Conservation (phyloP, 2,113 vertebrate genomes). For the Nibea coibor region DNA sequence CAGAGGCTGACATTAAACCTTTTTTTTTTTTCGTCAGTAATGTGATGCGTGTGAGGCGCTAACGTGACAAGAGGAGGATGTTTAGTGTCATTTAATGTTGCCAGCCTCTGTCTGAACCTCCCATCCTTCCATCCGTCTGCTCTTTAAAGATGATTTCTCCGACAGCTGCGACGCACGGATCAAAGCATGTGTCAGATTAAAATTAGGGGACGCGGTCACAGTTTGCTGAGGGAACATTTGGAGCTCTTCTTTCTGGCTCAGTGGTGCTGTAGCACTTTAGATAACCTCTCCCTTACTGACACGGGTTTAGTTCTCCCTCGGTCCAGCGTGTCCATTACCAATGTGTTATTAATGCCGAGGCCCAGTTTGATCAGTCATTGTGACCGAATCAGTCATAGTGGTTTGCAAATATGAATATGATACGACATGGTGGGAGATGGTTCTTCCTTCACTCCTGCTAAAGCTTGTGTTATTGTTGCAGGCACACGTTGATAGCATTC, state of each 20-base stretch:
- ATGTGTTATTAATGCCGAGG: not conserved
- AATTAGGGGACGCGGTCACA: constrained; percentile 22
- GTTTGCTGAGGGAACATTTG: constrained; percentile 1
- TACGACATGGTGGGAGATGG: not conserved
- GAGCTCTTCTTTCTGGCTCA: not conserved
- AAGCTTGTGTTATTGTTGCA: not conserved
- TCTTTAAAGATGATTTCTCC: constrained; percentile 23
- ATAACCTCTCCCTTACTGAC: not conserved
- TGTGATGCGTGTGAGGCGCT: not conserved
- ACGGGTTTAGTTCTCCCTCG: too few species aligned
- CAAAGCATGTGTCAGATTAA: constrained; percentile 32
- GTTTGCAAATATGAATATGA: not conserved
- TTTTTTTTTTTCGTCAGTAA: not conserved
- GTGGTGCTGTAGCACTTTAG: not conserved
- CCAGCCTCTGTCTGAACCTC: constrained; percentile 13
- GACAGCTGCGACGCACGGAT: constrained; percentile 26
- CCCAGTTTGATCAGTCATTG: not conserved
- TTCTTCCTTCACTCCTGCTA: too few species aligned
- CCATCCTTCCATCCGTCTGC: not conserved
- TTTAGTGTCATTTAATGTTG: constrained; percentile 2
- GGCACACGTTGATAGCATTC: not conserved
- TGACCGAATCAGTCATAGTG: not conserved
- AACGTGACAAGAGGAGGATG: constrained; percentile 18
- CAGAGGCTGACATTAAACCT: not conserved
- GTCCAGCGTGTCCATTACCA: too few species aligned